These are phyloP conservation scores for Dolichoris vasculosae DNA, from an alignment of 1,140 invertebrate species.

Conservation along the genomic window DNA sequence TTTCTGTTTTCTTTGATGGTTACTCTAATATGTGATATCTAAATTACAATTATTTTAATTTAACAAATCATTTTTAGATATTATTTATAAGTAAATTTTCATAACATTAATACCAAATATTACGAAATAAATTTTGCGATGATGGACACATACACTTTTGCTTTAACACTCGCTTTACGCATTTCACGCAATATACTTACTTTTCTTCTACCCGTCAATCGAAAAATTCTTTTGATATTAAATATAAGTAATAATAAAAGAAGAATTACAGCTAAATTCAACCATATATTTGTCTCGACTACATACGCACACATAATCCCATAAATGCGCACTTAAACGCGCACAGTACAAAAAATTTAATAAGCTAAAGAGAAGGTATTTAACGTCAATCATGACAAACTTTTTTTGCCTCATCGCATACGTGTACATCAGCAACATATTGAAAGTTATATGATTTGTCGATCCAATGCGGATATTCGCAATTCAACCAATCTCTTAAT, in stretches of 20 bases:
- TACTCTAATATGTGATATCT: no score
- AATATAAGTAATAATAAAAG: constrained; percentile 6
- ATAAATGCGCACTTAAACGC: not conserved
- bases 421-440: not conserved
- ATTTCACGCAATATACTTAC: not conserved
- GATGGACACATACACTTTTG: not conserved
- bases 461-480: not conserved
- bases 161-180: not conserved
- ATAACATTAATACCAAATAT: not conserved
- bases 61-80: not conserved
- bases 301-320: not conserved
- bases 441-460: constrained; percentile 15
- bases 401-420: not conserved
- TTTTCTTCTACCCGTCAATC: not conserved
- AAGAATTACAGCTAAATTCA: constrained; percentile 1
- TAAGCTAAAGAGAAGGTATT: constrained; percentile 16
- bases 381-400: constrained; percentile 26
- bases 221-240: not conserved
- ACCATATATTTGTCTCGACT: not conserved
- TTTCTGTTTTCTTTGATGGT: no score
- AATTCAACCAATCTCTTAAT: constrained; percentile 21
- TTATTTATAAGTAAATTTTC: not conserved
- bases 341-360: constrained; percentile 13
- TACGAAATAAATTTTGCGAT: not conserved
- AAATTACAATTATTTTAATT: no score